Percentiles rank a stretch among this genome's conserved stretches.
Evolutionary conservation across 1,140 invertebrate genomes (phyloP).

Genomic region (Rhopalosiphum padi): DNA sequence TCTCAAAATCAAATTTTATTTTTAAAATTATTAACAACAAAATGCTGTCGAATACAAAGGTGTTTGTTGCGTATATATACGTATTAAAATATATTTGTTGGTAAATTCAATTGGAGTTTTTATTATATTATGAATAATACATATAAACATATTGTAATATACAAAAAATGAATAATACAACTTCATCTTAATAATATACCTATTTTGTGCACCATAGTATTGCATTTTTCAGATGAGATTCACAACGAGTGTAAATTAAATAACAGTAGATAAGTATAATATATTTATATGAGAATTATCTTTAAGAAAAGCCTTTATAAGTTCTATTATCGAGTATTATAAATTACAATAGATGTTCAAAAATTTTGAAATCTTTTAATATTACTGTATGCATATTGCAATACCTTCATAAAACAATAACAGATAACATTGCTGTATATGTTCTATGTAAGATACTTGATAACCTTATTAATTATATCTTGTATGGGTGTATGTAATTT

Average conservation of each 20-base stretch:
- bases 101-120: background rate
- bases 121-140: background rate
- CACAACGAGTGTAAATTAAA: background rate
- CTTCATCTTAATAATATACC: background rate
- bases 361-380: no score
- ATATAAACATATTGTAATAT: background rate
- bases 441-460: no score
- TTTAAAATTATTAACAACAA: conserved; percentile 28
- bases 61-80: conserved; percentile 1
- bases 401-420: no score
- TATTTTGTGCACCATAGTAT: background rate
- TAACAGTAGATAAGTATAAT: background rate
- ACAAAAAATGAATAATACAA: conserved; percentile 6
- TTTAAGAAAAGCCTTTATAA: background rate
- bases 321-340: background rate
- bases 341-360: background rate
- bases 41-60: conserved; percentile 25
- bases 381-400: no score
- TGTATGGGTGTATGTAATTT: no score
- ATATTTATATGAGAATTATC: background rate
- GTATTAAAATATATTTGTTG: background rate
- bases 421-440: no score
- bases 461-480: no score
- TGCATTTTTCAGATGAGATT: background rate
- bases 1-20: conserved; percentile 33